Conservation (phyloP, 2,797 vertebrate species). For the Botia almorhae region DNA sequence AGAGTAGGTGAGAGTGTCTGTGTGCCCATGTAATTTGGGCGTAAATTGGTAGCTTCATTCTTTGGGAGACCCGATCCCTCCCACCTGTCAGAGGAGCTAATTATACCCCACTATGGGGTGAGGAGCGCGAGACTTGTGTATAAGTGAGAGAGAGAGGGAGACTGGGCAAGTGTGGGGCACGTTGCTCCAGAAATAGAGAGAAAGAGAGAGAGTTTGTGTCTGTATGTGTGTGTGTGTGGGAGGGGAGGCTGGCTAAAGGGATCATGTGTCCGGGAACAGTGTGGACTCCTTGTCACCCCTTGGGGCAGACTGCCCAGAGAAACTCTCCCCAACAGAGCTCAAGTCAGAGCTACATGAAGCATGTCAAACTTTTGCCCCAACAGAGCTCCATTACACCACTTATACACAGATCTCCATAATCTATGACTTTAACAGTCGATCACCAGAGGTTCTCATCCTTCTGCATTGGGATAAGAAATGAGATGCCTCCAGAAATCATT, state of each 20-base stretch:
- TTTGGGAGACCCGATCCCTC: slow-evolving; percentile 83
- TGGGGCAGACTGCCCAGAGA: slow-evolving; percentile 51
- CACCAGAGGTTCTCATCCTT: background rate
- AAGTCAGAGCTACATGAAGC: background rate
- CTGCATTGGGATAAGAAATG: background rate
- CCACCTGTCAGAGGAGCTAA: slow-evolving; percentile 90
- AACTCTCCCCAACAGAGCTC: slow-evolving; percentile 16
- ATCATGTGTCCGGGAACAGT: slow-evolving; percentile 74
- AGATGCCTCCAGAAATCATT: slow-evolving; percentile 1
- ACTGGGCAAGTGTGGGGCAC: slow-evolving; percentile 58
- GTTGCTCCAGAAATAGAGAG: slow-evolving; percentile 70
- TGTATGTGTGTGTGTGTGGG: slow-evolving; percentile 40
- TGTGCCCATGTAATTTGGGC: slow-evolving; percentile 74
- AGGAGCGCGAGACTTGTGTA: slow-evolving; percentile 64
- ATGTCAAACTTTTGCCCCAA: background rate
- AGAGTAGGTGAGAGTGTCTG: slow-evolving; percentile 72
- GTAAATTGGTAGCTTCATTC: slow-evolving; percentile 80
- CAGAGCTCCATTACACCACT: background rate
- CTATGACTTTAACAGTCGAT: slow-evolving; percentile 9
- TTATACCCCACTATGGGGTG: slow-evolving; percentile 81
- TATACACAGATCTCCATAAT: background rate
- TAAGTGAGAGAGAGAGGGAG: slow-evolving; percentile 60
- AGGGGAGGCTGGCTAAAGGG: slow-evolving; percentile 47
- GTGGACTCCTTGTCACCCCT: slow-evolving; percentile 66
- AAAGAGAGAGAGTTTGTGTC: slow-evolving; percentile 28